A percentile compares a stretch with the other conserved stretches of the same genome.
phyloP scores from a whole-genome alignment of 2,113 vertebrate genomes.

The Gasterosteus nipponicus region DNA sequence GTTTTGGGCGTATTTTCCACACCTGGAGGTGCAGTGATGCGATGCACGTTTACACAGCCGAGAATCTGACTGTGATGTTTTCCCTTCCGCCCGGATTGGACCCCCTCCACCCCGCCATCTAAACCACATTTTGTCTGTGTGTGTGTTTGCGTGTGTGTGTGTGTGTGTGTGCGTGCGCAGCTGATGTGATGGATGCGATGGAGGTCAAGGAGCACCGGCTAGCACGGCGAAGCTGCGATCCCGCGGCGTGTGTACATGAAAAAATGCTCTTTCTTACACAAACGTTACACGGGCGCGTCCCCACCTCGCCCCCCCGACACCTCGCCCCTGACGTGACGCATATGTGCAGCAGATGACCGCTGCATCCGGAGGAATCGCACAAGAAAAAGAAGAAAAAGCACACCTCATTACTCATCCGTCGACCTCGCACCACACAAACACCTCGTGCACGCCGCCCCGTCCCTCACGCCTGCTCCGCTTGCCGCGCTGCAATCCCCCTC shows the following conservation, averaged over 20 bases:
- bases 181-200: slow-evolving; percentile 48
- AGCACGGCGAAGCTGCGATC: slow-evolving; percentile 33
- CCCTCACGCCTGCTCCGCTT: slow-evolving; percentile 36
- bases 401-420: slow-evolving; percentile 65
- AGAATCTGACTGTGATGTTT: slow-evolving; percentile 17
- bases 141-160: neutral
- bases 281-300: neutral
- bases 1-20: slow-evolving; percentile 11
- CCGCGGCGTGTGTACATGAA: slow-evolving; percentile 9
- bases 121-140: neutral
- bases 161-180: neutral
- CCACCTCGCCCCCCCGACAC: no score
- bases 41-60: slow-evolving; percentile 42
- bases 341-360: slow-evolving; percentile 35
- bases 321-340: slow-evolving; percentile 31
- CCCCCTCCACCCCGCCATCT: neutral
- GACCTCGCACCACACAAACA: slow-evolving; percentile 29
- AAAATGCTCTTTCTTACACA: neutral
- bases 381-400: slow-evolving; percentile 24
- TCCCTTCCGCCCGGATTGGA: neutral
- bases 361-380: slow-evolving; percentile 24
- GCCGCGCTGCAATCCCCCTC: neutral
- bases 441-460: slow-evolving; percentile 41
- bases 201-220: slow-evolving; percentile 43
- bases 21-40: slow-evolving; percentile 34